Evolutionary conservation across 2,888 invertebrate species (phyloP).

Genomic region (Nomada fucata): DNA sequence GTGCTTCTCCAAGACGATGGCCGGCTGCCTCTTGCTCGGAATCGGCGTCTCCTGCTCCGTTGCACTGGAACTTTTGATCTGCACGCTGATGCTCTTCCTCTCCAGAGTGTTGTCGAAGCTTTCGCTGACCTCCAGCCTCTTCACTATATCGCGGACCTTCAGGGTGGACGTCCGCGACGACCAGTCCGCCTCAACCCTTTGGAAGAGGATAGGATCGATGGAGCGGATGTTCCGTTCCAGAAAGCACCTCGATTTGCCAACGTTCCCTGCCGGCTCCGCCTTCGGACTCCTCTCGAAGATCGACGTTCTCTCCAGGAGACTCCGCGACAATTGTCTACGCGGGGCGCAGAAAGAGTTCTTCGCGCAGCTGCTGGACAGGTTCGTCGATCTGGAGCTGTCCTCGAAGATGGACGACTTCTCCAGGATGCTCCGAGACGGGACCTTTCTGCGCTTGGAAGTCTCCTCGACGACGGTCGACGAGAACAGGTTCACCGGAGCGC

Average conservation of each 20-base stretch:
- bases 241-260: neutral
- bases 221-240: conserved; percentile 21
- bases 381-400: neutral
- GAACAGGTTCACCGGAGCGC: neutral
- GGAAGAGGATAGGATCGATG: conserved; percentile 19
- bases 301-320: neutral
- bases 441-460: neutral
- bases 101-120: neutral
- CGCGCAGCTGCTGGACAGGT: neutral
- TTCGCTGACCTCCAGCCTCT: conserved; percentile 5
- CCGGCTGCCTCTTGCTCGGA: neutral
- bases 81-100: neutral
- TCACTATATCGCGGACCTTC: conserved; percentile 31
- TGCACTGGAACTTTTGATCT: neutral
- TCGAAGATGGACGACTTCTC: conserved; percentile 33
- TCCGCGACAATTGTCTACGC: neutral
- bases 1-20: neutral
- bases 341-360: too few relatives aligned
- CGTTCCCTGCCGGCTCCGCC: neutral
- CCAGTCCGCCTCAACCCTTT: conserved; percentile 2
- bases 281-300: neutral
- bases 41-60: too few relatives aligned
- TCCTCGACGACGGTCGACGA: conserved; percentile 35
- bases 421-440: neutral
- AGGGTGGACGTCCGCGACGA: neutral